Conservation (phyloP, 2,797 vertebrate species). For the Myotis planiceps region DNA sequence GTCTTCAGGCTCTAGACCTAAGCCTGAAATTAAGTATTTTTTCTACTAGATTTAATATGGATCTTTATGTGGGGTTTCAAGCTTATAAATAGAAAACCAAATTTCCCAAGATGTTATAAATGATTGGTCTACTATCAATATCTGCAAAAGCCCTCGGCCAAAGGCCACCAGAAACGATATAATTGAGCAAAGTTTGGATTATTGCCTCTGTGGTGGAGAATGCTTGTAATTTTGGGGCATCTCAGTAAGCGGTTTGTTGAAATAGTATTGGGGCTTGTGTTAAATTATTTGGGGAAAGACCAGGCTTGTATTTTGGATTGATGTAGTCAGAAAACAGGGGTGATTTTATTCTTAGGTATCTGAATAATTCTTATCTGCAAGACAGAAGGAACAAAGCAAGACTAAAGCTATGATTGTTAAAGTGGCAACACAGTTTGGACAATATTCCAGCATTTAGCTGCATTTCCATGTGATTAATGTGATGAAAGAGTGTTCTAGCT, state of each 20-base stretch:
- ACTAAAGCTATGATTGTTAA: background rate
- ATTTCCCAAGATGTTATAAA: background rate
- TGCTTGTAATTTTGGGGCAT: background rate
- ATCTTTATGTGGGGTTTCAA: background rate
- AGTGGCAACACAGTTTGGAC: background rate
- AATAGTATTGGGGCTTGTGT: background rate
- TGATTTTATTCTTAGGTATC: background rate
- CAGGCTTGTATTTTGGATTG: background rate
- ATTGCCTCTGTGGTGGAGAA: background rate
- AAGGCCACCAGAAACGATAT: background rate
- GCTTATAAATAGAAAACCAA: background rate
- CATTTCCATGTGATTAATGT: background rate
- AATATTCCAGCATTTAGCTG: background rate
- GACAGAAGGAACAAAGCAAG: background rate
- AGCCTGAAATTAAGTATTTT: conserved; percentile 34
- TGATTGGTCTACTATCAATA: background rate
- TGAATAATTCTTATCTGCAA: background rate
- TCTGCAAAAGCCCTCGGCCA: background rate
- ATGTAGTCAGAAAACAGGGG: background rate
- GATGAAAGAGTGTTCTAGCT: background rate
- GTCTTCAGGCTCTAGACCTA: background rate
- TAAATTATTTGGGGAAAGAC: background rate
- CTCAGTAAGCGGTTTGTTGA: background rate
- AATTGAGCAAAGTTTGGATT: background rate
- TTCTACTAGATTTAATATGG: background rate